Evolutionary conservation across 2,797 vertebrate genomes (phyloP).

Genomic region (Heteromormyrus szaboi): DNA sequence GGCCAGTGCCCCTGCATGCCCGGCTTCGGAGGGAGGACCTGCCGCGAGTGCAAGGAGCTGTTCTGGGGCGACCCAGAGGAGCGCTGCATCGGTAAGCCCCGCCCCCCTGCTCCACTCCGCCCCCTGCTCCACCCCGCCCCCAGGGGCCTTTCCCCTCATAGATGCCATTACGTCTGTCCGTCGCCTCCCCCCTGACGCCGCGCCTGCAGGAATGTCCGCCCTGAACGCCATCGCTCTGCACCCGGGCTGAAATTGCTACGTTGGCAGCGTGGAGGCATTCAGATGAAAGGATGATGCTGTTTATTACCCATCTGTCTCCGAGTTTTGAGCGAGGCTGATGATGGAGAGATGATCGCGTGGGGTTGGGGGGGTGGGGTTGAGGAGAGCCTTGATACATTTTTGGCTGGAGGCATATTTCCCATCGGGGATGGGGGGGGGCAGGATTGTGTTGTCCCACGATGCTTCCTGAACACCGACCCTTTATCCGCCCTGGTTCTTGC

Average conservation of each 20-base stretch:
- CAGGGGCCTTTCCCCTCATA: neutral
- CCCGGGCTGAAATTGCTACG: neutral
- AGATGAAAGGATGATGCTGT: neutral
- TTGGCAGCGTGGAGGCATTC: neutral
- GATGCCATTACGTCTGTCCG: neutral
- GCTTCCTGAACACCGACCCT: neutral
- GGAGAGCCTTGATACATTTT: neutral
- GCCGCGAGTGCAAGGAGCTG: slow-evolving; percentile 82
- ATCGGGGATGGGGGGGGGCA: neutral
- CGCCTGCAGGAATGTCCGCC: neutral
- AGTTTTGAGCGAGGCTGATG: neutral
- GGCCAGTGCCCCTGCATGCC: slow-evolving; percentile 90
- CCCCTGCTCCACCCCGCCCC: neutral
- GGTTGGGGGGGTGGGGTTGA: neutral
- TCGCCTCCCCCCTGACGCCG: neutral
- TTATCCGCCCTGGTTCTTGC: neutral
- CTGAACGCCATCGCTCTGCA: neutral
- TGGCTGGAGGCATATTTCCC: neutral
- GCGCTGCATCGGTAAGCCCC: slow-evolving; percentile 73
- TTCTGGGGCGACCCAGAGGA: slow-evolving; percentile 87
- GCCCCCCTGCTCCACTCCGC: no score
- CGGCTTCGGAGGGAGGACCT: slow-evolving; percentile 86
- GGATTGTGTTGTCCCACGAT: neutral
- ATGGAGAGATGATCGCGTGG: neutral
- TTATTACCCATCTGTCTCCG: neutral